These are phyloP conservation scores for Athalia cordata DNA, from an alignment of 2,888 invertebrate species.

Conservation along the genomic window DNA sequence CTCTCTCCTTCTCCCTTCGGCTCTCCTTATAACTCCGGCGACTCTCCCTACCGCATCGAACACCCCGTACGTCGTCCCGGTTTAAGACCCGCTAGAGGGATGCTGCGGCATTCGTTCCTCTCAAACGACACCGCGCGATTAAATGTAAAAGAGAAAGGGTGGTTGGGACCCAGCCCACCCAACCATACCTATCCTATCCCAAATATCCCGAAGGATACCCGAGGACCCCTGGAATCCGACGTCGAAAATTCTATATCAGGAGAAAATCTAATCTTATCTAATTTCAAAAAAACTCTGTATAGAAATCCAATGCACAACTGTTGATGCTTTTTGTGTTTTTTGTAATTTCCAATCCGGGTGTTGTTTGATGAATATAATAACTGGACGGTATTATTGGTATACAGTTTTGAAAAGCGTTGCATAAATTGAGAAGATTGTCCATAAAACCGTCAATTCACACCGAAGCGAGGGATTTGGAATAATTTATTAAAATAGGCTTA, in stretches of 20 bases:
- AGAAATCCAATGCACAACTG: too few species aligned
- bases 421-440: constrained; percentile 35
- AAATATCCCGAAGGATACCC: constrained; percentile 1
- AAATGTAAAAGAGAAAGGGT: constrained; percentile 58
- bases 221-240: too few species aligned
- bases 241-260: too few species aligned
- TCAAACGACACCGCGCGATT: constrained; percentile 57
- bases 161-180: constrained; percentile 16
- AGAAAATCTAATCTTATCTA: too few species aligned
- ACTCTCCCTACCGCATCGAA: not conserved
- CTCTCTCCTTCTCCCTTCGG: constrained; percentile 29
- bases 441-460: constrained; percentile 36
- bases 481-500: constrained; percentile 65
- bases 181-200: not conserved
- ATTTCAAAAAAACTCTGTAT: too few species aligned
- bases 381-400: too few species aligned
- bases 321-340: too few species aligned
- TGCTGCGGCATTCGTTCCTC: constrained; percentile 46
- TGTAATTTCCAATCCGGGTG: too few species aligned
- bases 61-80: not conserved
- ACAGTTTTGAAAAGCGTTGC: not conserved
- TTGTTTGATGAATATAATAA: too few species aligned
- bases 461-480: constrained; percentile 52
- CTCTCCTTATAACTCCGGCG: constrained; percentile 45
- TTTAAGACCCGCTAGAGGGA: constrained; percentile 38